Evolutionary conservation across 1,140 invertebrate species (phyloP).

Genomic region (Caerostris darwini): DNA sequence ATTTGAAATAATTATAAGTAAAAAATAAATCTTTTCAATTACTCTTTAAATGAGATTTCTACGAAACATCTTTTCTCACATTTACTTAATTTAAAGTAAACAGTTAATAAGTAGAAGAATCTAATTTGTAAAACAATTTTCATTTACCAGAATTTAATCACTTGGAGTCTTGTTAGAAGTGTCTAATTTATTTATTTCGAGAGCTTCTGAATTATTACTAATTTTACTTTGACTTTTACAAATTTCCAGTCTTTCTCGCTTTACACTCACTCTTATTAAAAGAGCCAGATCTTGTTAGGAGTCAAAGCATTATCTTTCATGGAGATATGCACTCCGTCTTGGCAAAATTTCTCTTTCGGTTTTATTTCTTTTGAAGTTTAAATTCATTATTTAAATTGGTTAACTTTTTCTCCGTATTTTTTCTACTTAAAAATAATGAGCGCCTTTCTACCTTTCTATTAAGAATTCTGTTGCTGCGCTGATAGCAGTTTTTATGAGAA

Average conservation of each 20-base stretch:
- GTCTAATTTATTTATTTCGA: neutral
- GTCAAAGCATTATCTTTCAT: neutral
- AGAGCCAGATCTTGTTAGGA: neutral
- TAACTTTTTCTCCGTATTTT: neutral
- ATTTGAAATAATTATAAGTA: too few relatives aligned
- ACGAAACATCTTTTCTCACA: too few relatives aligned
- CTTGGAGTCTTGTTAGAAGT: neutral
- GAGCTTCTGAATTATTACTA: neutral
- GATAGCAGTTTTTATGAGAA: neutral
- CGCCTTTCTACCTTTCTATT: neutral
- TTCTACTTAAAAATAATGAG: neutral
- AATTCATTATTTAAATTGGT: slow-evolving; percentile 43
- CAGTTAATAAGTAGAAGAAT: neutral
- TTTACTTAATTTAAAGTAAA: too few relatives aligned
- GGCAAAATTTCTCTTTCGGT: neutral
- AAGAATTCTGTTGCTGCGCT: neutral
- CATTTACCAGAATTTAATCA: neutral
- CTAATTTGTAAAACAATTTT: neutral
- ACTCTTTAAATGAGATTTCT: too few relatives aligned
- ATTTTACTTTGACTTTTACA: neutral
- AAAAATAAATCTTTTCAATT: too few relatives aligned
- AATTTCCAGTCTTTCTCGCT: neutral
- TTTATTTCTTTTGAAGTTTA: slow-evolving; percentile 15
- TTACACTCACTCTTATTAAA: neutral
- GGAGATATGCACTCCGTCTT: neutral